These are phyloP conservation scores for Dioctria linearis DNA, from an alignment of 2,888 invertebrate genomes.

Conservation along the genomic window DNA sequence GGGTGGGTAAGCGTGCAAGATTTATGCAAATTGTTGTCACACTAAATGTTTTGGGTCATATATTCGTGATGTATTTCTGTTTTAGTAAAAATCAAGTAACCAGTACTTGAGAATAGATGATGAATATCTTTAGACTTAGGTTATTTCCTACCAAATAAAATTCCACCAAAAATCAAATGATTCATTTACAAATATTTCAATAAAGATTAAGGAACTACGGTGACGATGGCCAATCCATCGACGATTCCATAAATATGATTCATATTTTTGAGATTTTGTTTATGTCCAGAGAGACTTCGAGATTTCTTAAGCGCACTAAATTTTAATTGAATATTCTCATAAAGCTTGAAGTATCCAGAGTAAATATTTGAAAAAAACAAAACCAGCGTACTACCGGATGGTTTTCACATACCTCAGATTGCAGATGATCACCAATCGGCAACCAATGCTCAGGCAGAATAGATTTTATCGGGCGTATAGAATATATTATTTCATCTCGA, in stretches of 20 bases:
- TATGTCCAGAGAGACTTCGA: conserved; percentile 1
- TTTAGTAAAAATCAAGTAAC: no score
- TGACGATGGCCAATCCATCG: not conserved
- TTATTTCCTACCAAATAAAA: not conserved
- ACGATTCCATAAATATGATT: conserved; percentile 9
- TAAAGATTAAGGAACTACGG: no score
- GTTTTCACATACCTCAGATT: not conserved
- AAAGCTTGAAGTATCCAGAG: not conserved
- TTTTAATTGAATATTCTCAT: conserved; percentile 24
- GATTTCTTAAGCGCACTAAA: not conserved
- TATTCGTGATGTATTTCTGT: not conserved
- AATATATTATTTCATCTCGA: conserved; percentile 30
- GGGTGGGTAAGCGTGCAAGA: no score
- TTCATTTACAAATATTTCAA: no score
- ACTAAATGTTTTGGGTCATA: no score
- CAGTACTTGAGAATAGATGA: not conserved
- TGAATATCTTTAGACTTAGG: no score
- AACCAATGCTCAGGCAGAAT: not conserved
- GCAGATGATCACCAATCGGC: conserved; percentile 7
- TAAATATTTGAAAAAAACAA: conserved; percentile 3
- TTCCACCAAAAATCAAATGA: not conserved
- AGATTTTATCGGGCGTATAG: not conserved
- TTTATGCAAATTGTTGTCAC: no score
- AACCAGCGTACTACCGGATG: not conserved
- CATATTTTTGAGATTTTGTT: conserved; percentile 21